A percentile compares a stretch with the other conserved stretches of the same genome.
Evolutionary conservation across 2,797 vertebrate species (phyloP).

Genomic region (Squalus acanthias): DNA sequence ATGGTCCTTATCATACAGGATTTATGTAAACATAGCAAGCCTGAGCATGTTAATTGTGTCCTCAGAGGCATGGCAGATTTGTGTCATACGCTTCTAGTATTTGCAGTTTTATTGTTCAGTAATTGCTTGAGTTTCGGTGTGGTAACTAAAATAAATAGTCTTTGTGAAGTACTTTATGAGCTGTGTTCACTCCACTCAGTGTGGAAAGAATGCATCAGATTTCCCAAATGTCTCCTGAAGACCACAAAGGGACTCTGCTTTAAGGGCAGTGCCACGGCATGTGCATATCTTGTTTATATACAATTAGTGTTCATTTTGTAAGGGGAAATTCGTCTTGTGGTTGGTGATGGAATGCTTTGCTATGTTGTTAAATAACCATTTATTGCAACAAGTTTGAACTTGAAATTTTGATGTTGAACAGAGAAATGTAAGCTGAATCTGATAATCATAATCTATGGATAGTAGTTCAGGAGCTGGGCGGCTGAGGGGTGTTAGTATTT

Average conservation of each 20-base stretch:
- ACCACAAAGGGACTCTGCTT: background rate
- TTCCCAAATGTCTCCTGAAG: conserved; percentile 3
- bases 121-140: background rate
- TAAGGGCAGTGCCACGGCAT: background rate
- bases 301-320: background rate
- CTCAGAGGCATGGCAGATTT: background rate
- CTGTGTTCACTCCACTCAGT: background rate
- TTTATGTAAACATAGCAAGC: background rate
- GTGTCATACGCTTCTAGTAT: background rate
- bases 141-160: background rate
- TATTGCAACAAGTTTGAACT: background rate
- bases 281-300: background rate
- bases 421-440: background rate
- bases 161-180: background rate
- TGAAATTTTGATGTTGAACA: background rate
- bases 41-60: background rate
- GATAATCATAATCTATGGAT: background rate
- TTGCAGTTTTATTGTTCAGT: background rate
- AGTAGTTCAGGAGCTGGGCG: background rate
- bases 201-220: background rate
- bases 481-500: background rate
- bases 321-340: background rate
- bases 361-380: background rate
- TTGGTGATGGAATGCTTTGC: background rate
- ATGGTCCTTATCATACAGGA: background rate